Conservation (phyloP, 2,797 vertebrate genomes). For the Anolis apletophallus region DNA sequence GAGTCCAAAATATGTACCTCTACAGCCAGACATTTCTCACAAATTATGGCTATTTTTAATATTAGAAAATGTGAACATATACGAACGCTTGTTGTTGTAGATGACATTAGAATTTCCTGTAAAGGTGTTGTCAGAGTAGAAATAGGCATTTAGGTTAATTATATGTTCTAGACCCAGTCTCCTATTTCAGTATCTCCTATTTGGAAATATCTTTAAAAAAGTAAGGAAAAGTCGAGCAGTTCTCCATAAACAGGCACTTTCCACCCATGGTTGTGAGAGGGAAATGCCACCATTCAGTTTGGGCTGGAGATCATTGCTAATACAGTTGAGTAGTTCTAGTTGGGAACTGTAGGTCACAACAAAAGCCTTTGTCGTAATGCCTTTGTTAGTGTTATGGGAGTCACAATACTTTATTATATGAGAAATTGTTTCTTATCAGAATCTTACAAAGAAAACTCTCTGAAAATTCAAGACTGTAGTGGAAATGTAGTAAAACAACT, state of each 20-base stretch:
- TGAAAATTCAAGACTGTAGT: neutral
- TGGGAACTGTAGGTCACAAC: neutral
- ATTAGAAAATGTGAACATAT: neutral
- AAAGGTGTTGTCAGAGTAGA: neutral
- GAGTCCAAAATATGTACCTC: neutral
- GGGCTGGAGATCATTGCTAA: neutral
- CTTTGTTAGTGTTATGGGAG: neutral
- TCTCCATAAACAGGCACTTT: neutral
- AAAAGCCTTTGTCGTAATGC: neutral
- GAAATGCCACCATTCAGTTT: neutral
- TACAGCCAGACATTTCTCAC: neutral
- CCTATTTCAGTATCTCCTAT: neutral
- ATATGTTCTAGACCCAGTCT: neutral
- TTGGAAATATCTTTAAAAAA: neutral
- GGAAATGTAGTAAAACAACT: neutral
- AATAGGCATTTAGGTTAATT: neutral
- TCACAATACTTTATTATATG: neutral
- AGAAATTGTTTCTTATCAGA: neutral
- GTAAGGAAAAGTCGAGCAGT: neutral
- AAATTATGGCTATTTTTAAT: neutral
- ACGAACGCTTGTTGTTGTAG: neutral
- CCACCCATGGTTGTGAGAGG: neutral
- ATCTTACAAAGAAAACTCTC: slow-evolving; percentile 20
- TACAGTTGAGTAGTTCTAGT: neutral
- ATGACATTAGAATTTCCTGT: neutral